A percentile compares a stretch with the other conserved stretches of the same genome.
phyloP scores from a whole-genome alignment of 2,888 invertebrate genomes.

The Eristalis intricaria region DNA sequence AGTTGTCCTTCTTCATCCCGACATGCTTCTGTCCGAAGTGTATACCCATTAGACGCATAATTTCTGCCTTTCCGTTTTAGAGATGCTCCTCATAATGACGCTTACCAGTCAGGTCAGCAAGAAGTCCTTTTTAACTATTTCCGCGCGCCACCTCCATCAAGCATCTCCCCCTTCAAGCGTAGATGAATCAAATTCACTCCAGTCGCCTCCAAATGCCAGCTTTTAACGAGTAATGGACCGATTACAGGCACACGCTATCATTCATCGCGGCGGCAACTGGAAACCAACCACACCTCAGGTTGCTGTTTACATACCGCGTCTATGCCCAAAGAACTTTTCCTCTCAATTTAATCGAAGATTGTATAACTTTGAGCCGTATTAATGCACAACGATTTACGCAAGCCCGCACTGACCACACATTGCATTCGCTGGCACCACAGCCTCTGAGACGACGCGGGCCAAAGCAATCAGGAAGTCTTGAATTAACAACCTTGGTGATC shows the following conservation, averaged over 20 bases:
- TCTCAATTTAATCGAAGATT: not conserved
- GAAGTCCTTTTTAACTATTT: not conserved
- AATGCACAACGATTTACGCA: not conserved
- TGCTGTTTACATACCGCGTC: not conserved
- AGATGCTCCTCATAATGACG: too few relatives aligned
- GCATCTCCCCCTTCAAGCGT: not conserved
- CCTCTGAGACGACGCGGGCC: not conserved
- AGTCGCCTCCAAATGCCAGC: not conserved
- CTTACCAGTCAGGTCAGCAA: too few relatives aligned
- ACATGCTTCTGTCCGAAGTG: too few relatives aligned
- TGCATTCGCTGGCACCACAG: too few relatives aligned
- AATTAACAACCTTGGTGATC: not conserved
- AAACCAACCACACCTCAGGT: not conserved
- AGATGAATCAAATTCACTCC: not conserved
- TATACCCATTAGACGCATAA: too few relatives aligned
- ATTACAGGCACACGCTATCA: not conserved
- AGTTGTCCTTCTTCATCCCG: too few relatives aligned
- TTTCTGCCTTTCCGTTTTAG: too few relatives aligned
- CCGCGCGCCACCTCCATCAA: not conserved
- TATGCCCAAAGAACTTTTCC: not conserved
- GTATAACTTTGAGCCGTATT: not conserved
- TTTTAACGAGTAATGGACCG: not conserved
- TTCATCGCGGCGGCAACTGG: not conserved
- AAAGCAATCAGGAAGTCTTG: not conserved
- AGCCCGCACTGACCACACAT: not conserved